These are phyloP conservation scores for Acanthornis magna DNA, from an alignment of 2,797 vertebrate genomes.

Conservation along the genomic window DNA sequence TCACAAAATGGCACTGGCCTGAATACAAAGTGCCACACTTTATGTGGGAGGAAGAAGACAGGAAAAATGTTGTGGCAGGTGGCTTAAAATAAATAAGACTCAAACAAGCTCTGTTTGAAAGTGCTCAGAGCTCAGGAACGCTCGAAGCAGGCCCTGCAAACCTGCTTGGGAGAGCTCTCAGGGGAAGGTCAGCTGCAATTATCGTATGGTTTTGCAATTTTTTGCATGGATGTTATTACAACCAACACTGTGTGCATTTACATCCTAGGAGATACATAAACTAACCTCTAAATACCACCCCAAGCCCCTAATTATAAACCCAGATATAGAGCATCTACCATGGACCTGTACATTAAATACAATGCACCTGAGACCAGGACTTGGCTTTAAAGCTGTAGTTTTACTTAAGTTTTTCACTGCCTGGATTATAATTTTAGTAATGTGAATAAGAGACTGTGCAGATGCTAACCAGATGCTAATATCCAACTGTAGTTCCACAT, in stretches of 20 bases:
- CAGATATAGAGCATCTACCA: neutral
- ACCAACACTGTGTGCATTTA: neutral
- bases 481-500: slow-evolving; percentile 67
- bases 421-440: slow-evolving; percentile 51
- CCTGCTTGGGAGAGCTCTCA: neutral
- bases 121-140: neutral
- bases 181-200: neutral
- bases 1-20: slow-evolving; percentile 44
- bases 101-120: slow-evolving; percentile 2
- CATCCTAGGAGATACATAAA: slow-evolving; percentile 54
- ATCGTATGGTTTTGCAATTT: neutral
- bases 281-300: neutral
- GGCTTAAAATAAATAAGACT: slow-evolving; percentile 61
- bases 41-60: slow-evolving; percentile 43
- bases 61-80: slow-evolving; percentile 61
- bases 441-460: slow-evolving; percentile 63
- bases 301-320: slow-evolving; percentile 22
- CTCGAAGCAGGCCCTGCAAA: neutral
- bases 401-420: slow-evolving; percentile 37
- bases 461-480: slow-evolving; percentile 74
- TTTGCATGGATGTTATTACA: neutral
- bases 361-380: slow-evolving; percentile 44
- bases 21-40: slow-evolving; percentile 48
- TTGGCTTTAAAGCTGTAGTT: slow-evolving; percentile 35
- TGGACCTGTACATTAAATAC: slow-evolving; percentile 9